Conservation (phyloP, 2,797 vertebrate species). For the Bovichtus diacanthus region DNA sequence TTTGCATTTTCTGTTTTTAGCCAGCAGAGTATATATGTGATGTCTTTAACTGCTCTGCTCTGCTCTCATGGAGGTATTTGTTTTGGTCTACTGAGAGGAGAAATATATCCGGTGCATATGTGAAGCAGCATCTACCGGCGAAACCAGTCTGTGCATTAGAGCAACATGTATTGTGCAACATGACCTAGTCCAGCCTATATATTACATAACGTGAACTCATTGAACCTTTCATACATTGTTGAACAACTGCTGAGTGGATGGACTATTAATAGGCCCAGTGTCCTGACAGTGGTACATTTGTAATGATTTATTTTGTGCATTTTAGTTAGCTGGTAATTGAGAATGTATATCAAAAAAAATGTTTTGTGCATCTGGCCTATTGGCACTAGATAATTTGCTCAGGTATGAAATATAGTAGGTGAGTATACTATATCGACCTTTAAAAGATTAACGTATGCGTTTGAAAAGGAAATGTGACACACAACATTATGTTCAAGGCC, state of each 20-base stretch:
- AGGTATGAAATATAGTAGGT: not conserved
- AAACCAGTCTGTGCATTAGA: constrained; percentile 11
- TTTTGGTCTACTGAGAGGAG: constrained; percentile 6
- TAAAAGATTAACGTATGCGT: not conserved
- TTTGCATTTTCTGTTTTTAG: not conserved
- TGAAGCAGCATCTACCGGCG: not conserved
- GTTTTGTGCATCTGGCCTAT: not conserved
- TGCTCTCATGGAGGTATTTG: not conserved
- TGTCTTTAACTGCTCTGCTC: not conserved
- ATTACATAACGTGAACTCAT: constrained; percentile 71
- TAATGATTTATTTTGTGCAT: not conserved
- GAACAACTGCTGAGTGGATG: constrained; percentile 47
- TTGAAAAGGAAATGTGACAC: constrained; percentile 17
- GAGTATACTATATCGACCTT: not conserved
- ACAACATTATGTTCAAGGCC: not conserved
- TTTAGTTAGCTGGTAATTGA: constrained; percentile 4
- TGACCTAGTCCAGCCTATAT: constrained; percentile 52
- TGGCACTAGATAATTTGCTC: not conserved
- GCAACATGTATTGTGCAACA: constrained; percentile 17
- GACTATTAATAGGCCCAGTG: constrained; percentile 37
- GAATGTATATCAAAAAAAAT: not conserved
- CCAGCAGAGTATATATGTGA: not conserved
- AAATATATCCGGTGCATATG: not conserved
- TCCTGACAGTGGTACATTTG: not conserved
- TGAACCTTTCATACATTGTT: constrained; percentile 68